Evolutionary conservation across 1,140 invertebrate genomes (phyloP).

Genomic region (Drosophila athabasca): DNA sequence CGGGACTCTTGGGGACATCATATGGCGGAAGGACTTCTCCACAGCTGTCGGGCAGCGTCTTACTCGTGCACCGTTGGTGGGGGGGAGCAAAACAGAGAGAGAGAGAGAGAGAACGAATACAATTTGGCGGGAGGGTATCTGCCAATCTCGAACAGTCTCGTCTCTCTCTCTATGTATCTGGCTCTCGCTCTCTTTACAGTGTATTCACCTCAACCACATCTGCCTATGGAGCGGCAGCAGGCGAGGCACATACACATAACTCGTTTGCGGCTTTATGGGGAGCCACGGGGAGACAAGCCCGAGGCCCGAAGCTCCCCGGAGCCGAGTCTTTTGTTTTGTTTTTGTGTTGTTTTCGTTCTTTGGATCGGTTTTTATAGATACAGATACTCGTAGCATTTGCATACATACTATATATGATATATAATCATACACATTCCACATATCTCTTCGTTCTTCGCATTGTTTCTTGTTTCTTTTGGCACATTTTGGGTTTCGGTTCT

Average conservation of each 20-base stretch:
- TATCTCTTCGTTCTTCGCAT: conserved; percentile 22
- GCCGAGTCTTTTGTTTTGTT: too few species aligned
- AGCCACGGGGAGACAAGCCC: conserved; percentile 10
- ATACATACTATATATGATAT: too few species aligned
- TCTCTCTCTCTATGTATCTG: conserved; percentile 10
- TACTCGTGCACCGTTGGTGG: background rate
- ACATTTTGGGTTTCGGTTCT: conserved; percentile 27
- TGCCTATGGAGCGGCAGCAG: conserved; percentile 14
- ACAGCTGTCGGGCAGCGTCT: conserved; percentile 29
- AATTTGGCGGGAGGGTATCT: conserved; percentile 42
- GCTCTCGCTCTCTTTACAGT: conserved; percentile 19
- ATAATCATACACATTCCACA: conserved; percentile 1
- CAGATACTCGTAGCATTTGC: too few species aligned
- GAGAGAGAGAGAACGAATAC: too few species aligned
- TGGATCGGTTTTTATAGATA: too few species aligned
- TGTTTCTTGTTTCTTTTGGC: conserved; percentile 41
- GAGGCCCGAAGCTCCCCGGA: conserved; percentile 11
- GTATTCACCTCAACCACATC: conserved; percentile 43
- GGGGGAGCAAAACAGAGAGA: background rate
- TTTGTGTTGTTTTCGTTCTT: too few species aligned
- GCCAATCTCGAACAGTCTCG: conserved; percentile 8
- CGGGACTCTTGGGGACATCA: conserved; percentile 8
- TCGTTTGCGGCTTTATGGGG: conserved; percentile 27
- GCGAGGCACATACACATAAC: conserved; percentile 15
- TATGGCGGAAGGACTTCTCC: conserved; percentile 34